Evolutionary conservation across 2,888 invertebrate species (phyloP), one percentile per base, ranked within the genome.

Genomic region (Tethea ocularis): DNA sequence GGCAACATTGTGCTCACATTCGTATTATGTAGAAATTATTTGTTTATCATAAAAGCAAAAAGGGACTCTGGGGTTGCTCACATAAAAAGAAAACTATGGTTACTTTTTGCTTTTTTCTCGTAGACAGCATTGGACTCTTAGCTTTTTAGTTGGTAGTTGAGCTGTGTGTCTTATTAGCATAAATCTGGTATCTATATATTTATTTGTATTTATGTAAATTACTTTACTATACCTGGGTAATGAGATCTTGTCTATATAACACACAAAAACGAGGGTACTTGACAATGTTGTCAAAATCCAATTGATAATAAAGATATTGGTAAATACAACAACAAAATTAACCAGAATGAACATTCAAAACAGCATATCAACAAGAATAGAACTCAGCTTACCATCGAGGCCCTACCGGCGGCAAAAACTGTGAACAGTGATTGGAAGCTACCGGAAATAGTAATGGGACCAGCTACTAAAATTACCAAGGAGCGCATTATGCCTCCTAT

Each of bases 1-100:
- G 93, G 93, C 93, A 93, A 93, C 93, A 93, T 92, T 93, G 92
- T 91, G 92, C 91, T 93, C 92, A 91, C 89, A 83, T 79, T 67
- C 72, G 66, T 77, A 69, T 64, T 67, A 68, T 79, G 77, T 81
- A 83, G 83, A 72, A 76, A 71, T 64, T 60, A 71, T 69, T 75
- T 69, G 67, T 71, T 64, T 57, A 60, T 61, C 57, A 71, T 69
- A 67, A 87, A 89, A 88, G 89, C 86, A 84, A 88, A 89, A 88
- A 87, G 83, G 77, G 72, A 82, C 82, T 76, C 61, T 68, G 69
- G 77, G 78, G 70, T 75, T 74, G 62, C 65, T 63, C 68, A 63
- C 59, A 62, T 62, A 56, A 24, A 56, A 54, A 26, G 67, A 66
- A 69, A 56, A 17, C 33, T 20, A 13, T 22, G 17, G 54, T 33